These are phyloP conservation scores for Graphium colonna DNA, from an alignment of 2,888 invertebrate genomes.

Conservation along the genomic window DNA sequence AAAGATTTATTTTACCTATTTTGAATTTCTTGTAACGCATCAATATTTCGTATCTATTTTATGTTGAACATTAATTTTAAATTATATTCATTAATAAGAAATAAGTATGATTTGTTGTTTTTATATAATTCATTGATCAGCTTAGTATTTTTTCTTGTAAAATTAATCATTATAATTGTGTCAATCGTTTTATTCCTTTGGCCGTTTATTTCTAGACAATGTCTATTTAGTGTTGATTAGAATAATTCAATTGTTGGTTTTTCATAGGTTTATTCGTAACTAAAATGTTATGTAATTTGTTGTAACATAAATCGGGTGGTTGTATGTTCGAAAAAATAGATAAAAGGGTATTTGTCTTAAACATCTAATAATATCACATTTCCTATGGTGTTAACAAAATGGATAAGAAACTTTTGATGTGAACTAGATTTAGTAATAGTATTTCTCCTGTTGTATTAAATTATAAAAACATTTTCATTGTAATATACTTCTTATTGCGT, in stretches of 20 bases:
- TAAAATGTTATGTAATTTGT: constrained; percentile 26
- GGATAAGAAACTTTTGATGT: not conserved
- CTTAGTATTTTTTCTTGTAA: not conserved
- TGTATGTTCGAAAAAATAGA: not conserved
- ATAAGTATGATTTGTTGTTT: too few relatives aligned
- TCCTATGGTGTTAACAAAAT: not conserved
- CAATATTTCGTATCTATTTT: too few relatives aligned
- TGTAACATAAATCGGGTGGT: not conserved
- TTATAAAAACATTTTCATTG: not conserved
- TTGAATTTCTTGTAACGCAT: too few relatives aligned
- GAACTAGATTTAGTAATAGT: not conserved
- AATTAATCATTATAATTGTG: not conserved
- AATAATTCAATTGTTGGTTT: constrained; percentile 42
- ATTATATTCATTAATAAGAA: too few relatives aligned
- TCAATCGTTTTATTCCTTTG: not conserved
- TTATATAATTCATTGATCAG: too few relatives aligned
- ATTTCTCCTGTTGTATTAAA: not conserved
- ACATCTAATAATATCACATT: not conserved
- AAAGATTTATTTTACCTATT: not conserved
- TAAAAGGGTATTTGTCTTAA: not conserved
- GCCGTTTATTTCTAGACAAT: not conserved
- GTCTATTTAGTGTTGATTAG: constrained; percentile 3
- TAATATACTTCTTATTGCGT: constrained; percentile 6
- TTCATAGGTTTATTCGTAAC: constrained; percentile 43
- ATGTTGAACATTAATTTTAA: too few relatives aligned